These are phyloP conservation scores for Creontiades dilutus DNA, from an alignment of 2,888 invertebrate species.

Conservation along the genomic window DNA sequence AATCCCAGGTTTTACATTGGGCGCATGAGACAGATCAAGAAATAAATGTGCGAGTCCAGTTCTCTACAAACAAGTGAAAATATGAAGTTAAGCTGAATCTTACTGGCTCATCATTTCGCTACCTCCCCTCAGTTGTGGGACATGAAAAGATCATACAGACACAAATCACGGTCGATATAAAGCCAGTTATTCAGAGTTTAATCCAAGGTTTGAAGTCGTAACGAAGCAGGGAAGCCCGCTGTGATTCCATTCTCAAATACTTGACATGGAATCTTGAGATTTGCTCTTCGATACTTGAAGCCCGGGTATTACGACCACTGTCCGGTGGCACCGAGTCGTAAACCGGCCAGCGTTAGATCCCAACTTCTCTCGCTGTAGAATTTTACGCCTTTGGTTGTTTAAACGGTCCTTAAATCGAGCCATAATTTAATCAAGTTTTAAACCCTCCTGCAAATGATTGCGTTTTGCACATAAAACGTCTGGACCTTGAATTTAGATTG, in stretches of 20 bases:
- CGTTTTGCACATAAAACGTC: not conserved
- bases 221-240: not conserved
- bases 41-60: no score
- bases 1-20: no score
- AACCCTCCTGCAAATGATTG: not conserved
- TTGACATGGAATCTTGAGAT: not conserved
- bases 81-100: no score
- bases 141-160: no score
- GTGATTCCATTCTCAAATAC: not conserved
- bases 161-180: not conserved
- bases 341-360: not conserved
- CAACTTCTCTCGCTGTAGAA: not conserved
- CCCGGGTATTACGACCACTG: not conserved
- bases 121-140: no score
- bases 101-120: no score
- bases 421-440: not conserved
- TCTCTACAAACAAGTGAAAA: no score
- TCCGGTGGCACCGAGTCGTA: slow-evolving; percentile 23
- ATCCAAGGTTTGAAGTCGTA: not conserved
- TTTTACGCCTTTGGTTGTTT: slow-evolving; percentile 10
- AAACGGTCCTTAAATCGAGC: not conserved
- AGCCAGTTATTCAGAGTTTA: not conserved
- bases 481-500: not conserved
- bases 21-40: no score
- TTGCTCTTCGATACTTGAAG: not conserved